phyloP scores from a whole-genome alignment of 2,113 vertebrate species.

The Setophaga kirtlandii region DNA sequence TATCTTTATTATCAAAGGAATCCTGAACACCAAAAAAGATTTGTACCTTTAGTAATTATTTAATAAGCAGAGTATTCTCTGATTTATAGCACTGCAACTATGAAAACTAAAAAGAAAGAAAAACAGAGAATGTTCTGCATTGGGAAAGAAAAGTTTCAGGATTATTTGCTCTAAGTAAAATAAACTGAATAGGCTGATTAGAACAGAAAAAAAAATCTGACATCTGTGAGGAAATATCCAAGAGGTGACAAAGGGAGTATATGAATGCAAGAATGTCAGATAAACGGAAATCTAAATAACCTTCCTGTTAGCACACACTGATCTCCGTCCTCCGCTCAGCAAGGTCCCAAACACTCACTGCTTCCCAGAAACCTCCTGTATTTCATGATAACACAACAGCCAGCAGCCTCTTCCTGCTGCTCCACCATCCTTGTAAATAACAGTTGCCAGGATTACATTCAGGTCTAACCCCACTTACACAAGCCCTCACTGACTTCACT shows the following conservation, averaged over 20 bases:
- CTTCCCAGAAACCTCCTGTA: not conserved
- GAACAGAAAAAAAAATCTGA: not conserved
- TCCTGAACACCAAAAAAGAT: not conserved
- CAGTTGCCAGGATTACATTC: not conserved
- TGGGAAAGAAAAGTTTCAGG: not conserved
- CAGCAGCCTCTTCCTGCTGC: not conserved
- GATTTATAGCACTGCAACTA: not conserved
- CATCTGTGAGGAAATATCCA: conserved; percentile 3
- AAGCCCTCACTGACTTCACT: not conserved
- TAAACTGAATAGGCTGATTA: not conserved
- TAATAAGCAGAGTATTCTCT: not conserved
- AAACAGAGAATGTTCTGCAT: not conserved
- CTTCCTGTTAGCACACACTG: not conserved
- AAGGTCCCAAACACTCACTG: not conserved
- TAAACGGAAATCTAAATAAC: not conserved
- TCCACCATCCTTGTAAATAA: not conserved
- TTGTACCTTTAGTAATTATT: not conserved
- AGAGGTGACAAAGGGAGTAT: not conserved
- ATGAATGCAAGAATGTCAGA: not conserved
- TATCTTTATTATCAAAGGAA: not conserved
- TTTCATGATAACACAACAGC: not conserved
- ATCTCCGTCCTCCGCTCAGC: not conserved
- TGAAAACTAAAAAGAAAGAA: not conserved
- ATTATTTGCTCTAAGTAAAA: not conserved
- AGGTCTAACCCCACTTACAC: not conserved